Percentiles rank a stretch among this genome's conserved stretches.
Evolutionary conservation across 2,113 vertebrate genomes (phyloP).

Genomic region (Corythoichthys haematopterus): DNA sequence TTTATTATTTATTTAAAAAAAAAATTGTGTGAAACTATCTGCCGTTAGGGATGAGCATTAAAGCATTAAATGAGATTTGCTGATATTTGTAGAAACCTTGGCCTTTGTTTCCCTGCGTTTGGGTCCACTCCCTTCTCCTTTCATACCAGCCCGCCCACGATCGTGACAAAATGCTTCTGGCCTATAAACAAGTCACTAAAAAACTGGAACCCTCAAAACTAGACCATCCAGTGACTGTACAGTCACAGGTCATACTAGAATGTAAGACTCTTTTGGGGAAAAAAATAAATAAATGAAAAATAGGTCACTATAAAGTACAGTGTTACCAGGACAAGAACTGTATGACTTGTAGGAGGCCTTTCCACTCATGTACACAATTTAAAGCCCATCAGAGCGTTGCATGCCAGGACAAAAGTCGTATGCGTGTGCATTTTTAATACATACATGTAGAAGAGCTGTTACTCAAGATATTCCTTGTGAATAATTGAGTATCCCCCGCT

Average conservation of each 20-base stretch:
- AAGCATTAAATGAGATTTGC: too few species aligned
- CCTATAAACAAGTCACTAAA: too few species aligned
- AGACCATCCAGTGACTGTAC: neutral
- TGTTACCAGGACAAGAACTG: neutral
- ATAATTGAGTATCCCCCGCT: neutral
- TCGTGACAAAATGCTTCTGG: too few species aligned
- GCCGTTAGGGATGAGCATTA: too few species aligned
- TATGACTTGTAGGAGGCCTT: neutral
- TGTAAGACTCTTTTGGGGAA: too few species aligned
- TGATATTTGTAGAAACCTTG: too few species aligned
- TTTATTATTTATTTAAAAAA: too few species aligned
- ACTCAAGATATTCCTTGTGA: neutral
- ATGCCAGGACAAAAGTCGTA: neutral
- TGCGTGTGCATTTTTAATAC: conserved; percentile 2
- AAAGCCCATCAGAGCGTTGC: neutral
- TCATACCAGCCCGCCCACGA: too few species aligned
- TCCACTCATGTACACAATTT: neutral
- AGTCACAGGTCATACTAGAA: neutral
- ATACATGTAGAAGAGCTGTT: neutral
- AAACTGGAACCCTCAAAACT: neutral
- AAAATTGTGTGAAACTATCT: too few species aligned
- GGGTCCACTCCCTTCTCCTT: too few species aligned
- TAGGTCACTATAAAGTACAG: neutral
- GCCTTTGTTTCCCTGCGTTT: too few species aligned
- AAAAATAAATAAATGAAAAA: neutral